Evolutionary conservation across 2,113 vertebrate genomes (phyloP).

Genomic region (Nothocercus nigrocapillus): DNA sequence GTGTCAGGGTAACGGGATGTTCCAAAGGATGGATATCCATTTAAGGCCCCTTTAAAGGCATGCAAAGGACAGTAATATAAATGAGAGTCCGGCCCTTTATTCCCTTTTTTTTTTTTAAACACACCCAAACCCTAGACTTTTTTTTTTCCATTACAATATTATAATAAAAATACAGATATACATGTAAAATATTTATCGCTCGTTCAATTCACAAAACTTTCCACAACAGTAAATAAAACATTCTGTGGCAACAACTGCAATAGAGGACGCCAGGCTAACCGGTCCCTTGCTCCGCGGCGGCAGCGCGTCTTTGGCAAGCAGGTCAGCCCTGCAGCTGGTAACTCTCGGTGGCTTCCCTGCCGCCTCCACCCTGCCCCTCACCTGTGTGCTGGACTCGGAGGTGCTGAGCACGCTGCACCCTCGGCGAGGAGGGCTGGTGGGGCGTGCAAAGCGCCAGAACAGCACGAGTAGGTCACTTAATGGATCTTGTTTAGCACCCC

Average conservation of each 20-base stretch:
- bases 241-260: conserved; percentile 23
- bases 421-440: too few species aligned
- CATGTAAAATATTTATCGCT: conserved; percentile 42
- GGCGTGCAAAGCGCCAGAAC: too few species aligned
- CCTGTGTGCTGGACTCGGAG: accelerated
- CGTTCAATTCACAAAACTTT: conserved; percentile 37
- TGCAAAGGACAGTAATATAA: background rate
- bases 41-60: background rate
- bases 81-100: conserved; percentile 12
- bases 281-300: background rate
- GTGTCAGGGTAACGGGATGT: background rate
- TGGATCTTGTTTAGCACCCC: background rate
- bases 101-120: background rate
- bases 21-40: background rate
- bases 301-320: background rate
- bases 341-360: background rate
- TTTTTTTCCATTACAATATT: background rate
- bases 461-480: background rate
- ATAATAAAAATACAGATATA: conserved; percentile 40
- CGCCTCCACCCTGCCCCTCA: background rate
- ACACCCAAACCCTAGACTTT: conserved; percentile 22
- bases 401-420: too few species aligned
- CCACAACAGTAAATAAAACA: conserved; percentile 12
- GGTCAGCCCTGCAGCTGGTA: background rate
- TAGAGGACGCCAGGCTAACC: background rate